Conservation (phyloP, 2,888 invertebrate species). For the Andrena bucephala region DNA sequence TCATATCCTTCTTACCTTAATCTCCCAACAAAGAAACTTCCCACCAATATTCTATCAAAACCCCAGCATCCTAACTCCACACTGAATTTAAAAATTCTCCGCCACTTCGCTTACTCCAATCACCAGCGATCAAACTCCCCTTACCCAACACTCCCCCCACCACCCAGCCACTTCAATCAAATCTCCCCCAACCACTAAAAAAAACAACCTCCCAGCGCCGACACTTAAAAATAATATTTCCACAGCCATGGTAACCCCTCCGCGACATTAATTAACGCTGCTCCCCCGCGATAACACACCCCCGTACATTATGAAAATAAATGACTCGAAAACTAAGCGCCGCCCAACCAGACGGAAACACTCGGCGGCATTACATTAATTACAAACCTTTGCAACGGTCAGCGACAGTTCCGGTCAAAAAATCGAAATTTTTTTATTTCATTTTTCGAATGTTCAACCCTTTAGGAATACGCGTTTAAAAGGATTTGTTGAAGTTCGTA, state of each 20-base stretch:
- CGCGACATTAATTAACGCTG: background rate
- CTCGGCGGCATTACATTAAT: background rate
- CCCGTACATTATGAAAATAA: background rate
- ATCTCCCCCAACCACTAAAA: background rate
- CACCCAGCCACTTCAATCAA: background rate
- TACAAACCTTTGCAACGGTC: background rate
- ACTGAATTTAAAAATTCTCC: too few relatives aligned
- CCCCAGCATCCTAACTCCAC: too few relatives aligned
- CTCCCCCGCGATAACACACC: background rate
- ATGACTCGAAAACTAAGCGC: background rate
- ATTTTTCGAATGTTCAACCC: too few relatives aligned
- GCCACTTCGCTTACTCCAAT: too few relatives aligned
- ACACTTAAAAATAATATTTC: background rate
- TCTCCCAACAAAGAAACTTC: too few relatives aligned
- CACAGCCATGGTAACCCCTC: background rate
- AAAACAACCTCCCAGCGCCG: background rate
- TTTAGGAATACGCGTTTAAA: too few relatives aligned
- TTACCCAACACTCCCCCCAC: too few relatives aligned
- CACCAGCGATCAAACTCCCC: too few relatives aligned
- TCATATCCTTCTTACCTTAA: too few relatives aligned
- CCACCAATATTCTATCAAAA: too few relatives aligned
- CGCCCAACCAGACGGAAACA: background rate
- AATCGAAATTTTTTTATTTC: too few relatives aligned
- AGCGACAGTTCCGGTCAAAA: background rate
- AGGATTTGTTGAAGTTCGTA: too few relatives aligned